Base-by-base conservation (phyloP, 2,797 vertebrate species). In the Trematomus bernacchii region DNA sequence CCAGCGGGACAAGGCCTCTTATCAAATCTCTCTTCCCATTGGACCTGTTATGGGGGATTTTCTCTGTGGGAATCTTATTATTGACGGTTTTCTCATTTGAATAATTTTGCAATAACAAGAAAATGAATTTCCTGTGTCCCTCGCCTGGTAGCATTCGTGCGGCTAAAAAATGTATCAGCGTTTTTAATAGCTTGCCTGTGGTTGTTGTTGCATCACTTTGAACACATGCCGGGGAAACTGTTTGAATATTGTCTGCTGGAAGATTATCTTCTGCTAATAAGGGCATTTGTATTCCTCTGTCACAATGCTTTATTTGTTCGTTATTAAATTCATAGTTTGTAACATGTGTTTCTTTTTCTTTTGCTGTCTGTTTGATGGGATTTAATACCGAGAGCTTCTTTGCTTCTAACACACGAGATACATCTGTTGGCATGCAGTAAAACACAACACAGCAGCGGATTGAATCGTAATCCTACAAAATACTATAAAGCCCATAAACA, bases 1-100 rank as follows among this genome's bases (percentile, higher is more conserved):
- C 81, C 83, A 83, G 73, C 21, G 47, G 78, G 85, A 88, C 33
- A 47, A 13, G 3, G 54, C 66, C 58, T 82, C 75, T 90, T 91
- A 90, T 93, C 87, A 73, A 82, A 89, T 83, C 71, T 81, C 60
- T 73, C 58, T 72, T 91, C 83, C 90, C 62, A 63, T 67, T 79
- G 77, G 86, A 86, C 82, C 87, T 82, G 80, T 93, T 89, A 81
- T 64, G 61, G 66, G 84, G 82, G 71, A 90, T 92, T 91, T 93
- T 90, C 86, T 87, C 86, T 76, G 63, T 82, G 82, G 87, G 85
- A 91, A 91, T 87, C 79, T 64, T 83, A 86, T 93, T 94, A 92
- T 93, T 91, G 87, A 94, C 77, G 86, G 74, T 76, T 89, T 92
- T 89, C 89, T 88, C 89, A 93, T 95, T 92, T 92, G 86, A 94